Evolutionary conservation across 2,797 vertebrate genomes (phyloP).

Genomic region (Enteromius radiatus): DNA sequence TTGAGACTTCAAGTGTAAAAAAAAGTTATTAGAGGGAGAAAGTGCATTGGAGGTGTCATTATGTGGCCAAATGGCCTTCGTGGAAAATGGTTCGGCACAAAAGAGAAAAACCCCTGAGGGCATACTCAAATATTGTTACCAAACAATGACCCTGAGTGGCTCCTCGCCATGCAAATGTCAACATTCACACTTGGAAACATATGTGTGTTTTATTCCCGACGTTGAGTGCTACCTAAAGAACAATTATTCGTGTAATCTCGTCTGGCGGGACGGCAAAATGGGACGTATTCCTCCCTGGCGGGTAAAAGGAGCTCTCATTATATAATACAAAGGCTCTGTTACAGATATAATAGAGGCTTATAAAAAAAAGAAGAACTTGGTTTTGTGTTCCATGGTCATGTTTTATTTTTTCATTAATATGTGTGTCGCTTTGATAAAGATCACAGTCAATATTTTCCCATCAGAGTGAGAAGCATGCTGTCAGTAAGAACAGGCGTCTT

Average conservation of each 20-base stretch:
- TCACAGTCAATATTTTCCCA: conserved; percentile 75
- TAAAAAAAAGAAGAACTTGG: conserved; percentile 58
- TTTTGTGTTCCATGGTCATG: conserved; percentile 58
- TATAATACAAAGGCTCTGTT: conserved; percentile 65
- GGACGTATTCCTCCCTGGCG: conserved; percentile 59
- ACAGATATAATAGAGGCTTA: conserved; percentile 66
- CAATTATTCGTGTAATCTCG: conserved; percentile 64
- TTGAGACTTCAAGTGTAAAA: conserved; percentile 60
- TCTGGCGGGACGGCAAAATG: conserved; percentile 59
- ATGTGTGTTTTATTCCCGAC: conserved; percentile 65
- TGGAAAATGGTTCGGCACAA: conserved; percentile 64
- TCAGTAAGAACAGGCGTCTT: conserved; percentile 50
- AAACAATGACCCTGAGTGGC: conserved; percentile 67
- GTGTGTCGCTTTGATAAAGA: conserved; percentile 64
- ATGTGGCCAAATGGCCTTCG: conserved; percentile 66
- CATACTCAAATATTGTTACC: conserved; percentile 68
- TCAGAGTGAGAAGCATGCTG: conserved; percentile 55
- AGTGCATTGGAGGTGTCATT: conserved; percentile 89
- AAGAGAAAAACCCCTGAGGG: conserved; percentile 61
- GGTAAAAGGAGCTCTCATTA: conserved; percentile 65
- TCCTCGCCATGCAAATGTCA: conserved; percentile 70
- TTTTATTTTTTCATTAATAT: conserved; percentile 65
- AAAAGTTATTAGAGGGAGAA: conserved; percentile 83
- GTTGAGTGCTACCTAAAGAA: conserved; percentile 68
- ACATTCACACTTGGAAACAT: conserved; percentile 68